Conservation (phyloP, 2,888 invertebrate species). For the Hesperia comma region DNA sequence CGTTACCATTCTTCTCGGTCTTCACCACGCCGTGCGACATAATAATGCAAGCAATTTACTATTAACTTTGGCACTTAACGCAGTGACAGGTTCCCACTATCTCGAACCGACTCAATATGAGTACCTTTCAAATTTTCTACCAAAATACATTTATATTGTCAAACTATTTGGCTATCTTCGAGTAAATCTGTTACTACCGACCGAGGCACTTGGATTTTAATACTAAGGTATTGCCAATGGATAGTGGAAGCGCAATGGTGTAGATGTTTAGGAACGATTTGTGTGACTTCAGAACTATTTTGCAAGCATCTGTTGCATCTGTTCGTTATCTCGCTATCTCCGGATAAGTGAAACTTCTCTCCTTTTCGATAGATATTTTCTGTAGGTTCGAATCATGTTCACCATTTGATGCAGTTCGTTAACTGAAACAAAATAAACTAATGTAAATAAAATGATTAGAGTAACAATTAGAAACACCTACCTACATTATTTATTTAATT, state of each 20-base stretch:
- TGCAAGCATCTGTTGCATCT: conserved; percentile 16
- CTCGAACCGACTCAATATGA: conserved; percentile 23
- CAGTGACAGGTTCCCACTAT: conserved; percentile 8
- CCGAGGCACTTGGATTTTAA: conserved; percentile 37
- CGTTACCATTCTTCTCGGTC: conserved; percentile 66
- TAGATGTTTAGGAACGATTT: conserved; percentile 26
- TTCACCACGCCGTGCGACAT: conserved; percentile 77
- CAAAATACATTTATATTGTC: conserved; percentile 34
- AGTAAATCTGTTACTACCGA: conserved; percentile 44
- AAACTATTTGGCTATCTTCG: conserved; percentile 27
- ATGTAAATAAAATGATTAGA: too few relatives aligned
- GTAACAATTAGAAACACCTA: too few relatives aligned
- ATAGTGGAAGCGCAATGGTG: conserved; percentile 29
- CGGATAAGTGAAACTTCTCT: conserved; percentile 54
- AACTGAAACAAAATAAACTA: conserved; percentile 63
- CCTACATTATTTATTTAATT: too few relatives aligned
- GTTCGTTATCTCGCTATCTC: conserved; percentile 54
- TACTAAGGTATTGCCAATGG: conserved; percentile 31
- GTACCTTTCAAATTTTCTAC: conserved; percentile 28
- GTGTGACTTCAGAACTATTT: conserved; percentile 22
- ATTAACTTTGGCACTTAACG: conserved; percentile 48
- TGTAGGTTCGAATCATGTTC: conserved; percentile 55
- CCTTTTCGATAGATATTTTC: conserved; percentile 49
- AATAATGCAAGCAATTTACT: conserved; percentile 29
- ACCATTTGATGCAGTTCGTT: conserved; percentile 40